phyloP scores from a whole-genome alignment of 2,797 vertebrate species.

The Molossus alvarezi region DNA sequence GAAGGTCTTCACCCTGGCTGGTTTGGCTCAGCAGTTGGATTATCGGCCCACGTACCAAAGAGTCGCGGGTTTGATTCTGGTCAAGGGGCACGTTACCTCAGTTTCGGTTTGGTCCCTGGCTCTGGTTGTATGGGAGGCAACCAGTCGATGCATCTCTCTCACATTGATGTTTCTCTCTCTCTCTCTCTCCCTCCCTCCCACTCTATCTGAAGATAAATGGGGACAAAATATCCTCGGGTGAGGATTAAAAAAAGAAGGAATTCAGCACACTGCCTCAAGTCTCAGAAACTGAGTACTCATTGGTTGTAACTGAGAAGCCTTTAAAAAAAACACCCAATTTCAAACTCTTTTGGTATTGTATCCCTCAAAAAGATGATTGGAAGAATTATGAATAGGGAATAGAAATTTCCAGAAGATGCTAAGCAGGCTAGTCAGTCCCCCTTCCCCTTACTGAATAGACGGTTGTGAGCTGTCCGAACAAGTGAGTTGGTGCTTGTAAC shows the following conservation, averaged over 20 bases:
- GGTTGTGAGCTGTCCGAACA: neutral
- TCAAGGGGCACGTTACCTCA: no score
- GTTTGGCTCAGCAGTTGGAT: no score
- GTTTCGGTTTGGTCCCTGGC: no score
- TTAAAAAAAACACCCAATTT: conserved; percentile 22
- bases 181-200: no score
- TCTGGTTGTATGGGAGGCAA: no score
- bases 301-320: conserved; percentile 6
- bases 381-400: conserved; percentile 63
- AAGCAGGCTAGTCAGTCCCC: neutral
- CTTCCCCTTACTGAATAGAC: neutral
- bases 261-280: neutral
- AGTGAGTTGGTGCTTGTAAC: neutral
- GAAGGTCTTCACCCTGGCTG: neutral
- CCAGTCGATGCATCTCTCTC: no score
- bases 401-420: conserved; percentile 42
- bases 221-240: no score
- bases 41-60: no score
- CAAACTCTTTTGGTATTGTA: conserved; percentile 44
- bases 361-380: conserved; percentile 32
- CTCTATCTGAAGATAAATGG: no score
- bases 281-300: neutral
- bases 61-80: no score
- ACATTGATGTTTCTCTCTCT: no score
- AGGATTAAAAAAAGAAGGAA: neutral